A percentile compares a stretch with the other conserved stretches of the same genome.
Conservation (phyloP, 2,888 invertebrate species). For the Amphipyra tragopoginis region DNA sequence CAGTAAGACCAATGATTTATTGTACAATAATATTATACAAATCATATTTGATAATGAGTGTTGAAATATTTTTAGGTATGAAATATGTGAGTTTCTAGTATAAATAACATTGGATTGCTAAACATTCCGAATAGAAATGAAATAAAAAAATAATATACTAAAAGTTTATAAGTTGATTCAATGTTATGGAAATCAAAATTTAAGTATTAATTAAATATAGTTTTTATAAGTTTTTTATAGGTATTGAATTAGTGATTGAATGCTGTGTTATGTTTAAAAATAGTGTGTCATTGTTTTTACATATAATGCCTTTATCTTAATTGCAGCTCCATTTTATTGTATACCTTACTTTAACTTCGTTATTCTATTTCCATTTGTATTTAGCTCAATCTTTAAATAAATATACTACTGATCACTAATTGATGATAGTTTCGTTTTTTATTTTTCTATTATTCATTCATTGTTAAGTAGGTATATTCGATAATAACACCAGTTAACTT, state of each 20-base stretch:
- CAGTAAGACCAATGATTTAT: constrained; percentile 64
- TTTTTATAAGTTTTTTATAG: constrained; percentile 66
- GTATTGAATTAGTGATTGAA: constrained; percentile 73
- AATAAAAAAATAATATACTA: constrained; percentile 46
- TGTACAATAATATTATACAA: constrained; percentile 66
- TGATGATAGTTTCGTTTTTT: constrained; percentile 18
- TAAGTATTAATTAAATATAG: constrained; percentile 58
- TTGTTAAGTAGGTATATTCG: constrained; percentile 4
- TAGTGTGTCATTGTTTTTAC: constrained; percentile 67
- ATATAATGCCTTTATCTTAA: constrained; percentile 48
- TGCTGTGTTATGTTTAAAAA: constrained; percentile 77
- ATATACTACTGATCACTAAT: constrained; percentile 61
- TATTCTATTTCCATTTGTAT: constrained; percentile 44
- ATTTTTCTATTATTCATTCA: neutral
- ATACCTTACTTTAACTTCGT: constrained; percentile 18
- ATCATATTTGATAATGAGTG: constrained; percentile 57
- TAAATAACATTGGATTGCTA: constrained; percentile 63
- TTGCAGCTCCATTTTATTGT: constrained; percentile 44
- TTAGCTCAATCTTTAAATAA: constrained; percentile 62
- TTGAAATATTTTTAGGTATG: constrained; percentile 60
- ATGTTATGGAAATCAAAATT: constrained; percentile 61
- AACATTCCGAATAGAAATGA: constrained; percentile 70
- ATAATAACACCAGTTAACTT: no score
- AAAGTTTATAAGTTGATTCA: constrained; percentile 48
- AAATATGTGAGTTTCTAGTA: constrained; percentile 63